Base-by-base conservation (phyloP, 2,113 vertebrate genomes). In the Notothenia coriiceps region DNA sequence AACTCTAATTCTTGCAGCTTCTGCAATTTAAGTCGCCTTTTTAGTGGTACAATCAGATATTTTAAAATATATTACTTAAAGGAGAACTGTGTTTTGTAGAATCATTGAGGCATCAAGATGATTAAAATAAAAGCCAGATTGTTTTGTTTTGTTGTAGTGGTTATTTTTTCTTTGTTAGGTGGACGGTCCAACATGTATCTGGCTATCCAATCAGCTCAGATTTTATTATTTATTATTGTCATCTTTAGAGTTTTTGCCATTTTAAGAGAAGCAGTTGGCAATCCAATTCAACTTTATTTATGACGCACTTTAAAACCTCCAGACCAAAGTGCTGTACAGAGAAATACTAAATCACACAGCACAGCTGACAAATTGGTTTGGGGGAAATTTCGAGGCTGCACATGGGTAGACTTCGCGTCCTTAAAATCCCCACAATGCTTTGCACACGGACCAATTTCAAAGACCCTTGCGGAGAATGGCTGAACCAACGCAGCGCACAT, bases 151-250 rank as follows among this genome's bases (percentile, higher is more conserved):
- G 22, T 25, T 63, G n/a, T 29, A 25, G 14, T 14, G n/a, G 18
- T 68, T 67, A 15, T 67, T 46, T n/a, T 56, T 18, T 22, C 4
- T 74, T 49, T 52, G 70, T 6, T 74, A 35, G n/a, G 46, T 79
- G 57, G 59, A 46, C 54, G 57, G 52, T 6, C 47, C 2, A 46
- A 52, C 52, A 55, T 44, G 9, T 51, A 61, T 10, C 40, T 63
- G 73, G 15, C 40, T 18, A 12, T 46, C 20, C 11, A 74, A 44
- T 64, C 70, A 74, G 20, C 54, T 40, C 35, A 40, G n/a, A 64
- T 80, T 59, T 50, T 4, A 40, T 40, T 14, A 47, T 77, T 73
- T 15, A 52, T 51, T 68, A 33, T 69, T 25, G 25, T 43, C 6
- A 49, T 33, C 59, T 74, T 70, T 7, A 65, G 29, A 29, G 5